Evolutionary conservation across 2,113 vertebrate genomes (phyloP), one percentile per base, ranked within the genome.

Genomic region (Centropus bengalensis): DNA sequence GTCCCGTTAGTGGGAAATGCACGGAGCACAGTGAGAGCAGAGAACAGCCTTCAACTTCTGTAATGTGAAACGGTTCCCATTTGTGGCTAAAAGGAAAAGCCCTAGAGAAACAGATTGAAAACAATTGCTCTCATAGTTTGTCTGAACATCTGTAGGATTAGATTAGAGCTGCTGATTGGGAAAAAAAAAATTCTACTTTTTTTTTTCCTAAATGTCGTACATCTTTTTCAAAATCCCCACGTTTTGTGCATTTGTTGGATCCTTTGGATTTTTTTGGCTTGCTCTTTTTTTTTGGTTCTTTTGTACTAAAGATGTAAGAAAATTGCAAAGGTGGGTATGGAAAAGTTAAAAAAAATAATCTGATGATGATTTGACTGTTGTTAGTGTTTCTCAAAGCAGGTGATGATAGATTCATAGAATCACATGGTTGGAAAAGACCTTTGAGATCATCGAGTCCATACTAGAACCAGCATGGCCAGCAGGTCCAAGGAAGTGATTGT

Each of bases 1-100:
- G 78, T 89, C 85, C 74, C 56, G 85, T 14, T 54, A 91, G 85
- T 76, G 89, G 87, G 93, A 94, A 93, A 89, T 95, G 38, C 22
- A 52, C 62, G 20, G 75, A 69, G 83, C 17, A 74, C 60, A 67
- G 68, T 92, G 91, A 78, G 82, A 88, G 91, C 19, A 78, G 85
- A 56, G 91, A 89, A 64, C 78, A 79, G 78, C 40, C 32, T 90
- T 90, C 54, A n/a, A 64, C 58, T 76, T 82, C 66, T 14, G 70
- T 56, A 69, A 62, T 52, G 40, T 1, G 21, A 60, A 93, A 96
- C 71, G 28, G 54, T 79, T 95, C 78, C 82, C 85, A 89, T 89
- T 94, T 87, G 91, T 40, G 82, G 82, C 58, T 75, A 28, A 70
- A 83, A 71, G 30, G 21, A 54, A 84, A 91, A 82, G 23, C 49